phyloP scores from a whole-genome alignment of 1,140 invertebrate genomes.

The Sitophilus oryzae region DNA sequence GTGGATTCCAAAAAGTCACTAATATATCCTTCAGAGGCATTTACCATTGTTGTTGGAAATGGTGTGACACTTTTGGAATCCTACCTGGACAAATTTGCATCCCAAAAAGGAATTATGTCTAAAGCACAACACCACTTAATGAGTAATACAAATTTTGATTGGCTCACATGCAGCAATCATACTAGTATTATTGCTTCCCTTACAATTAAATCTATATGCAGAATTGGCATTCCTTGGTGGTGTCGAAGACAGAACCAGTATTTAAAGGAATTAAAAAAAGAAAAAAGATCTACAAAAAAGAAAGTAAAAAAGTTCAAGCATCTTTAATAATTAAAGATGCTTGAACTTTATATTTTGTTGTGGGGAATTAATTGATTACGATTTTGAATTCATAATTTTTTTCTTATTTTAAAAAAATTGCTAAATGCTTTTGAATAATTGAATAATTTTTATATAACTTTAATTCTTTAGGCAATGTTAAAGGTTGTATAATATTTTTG shows the following conservation, averaged over 20 bases:
- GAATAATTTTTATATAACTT: too few relatives aligned
- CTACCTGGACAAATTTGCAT: slow-evolving; percentile 5
- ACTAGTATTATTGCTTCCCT: neutral
- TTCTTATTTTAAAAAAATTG: too few relatives aligned
- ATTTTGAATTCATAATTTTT: too few relatives aligned
- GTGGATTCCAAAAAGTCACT: slow-evolving; percentile 10
- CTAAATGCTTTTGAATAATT: too few relatives aligned
- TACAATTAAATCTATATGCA: slow-evolving; percentile 10
- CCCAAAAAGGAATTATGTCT: neutral
- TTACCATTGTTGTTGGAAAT: slow-evolving; percentile 11
- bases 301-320: too few relatives aligned
- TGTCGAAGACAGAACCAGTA: slow-evolving; percentile 15
- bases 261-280: slow-evolving; percentile 6
- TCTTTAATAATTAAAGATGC: too few relatives aligned
- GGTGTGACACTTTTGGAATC: slow-evolving; percentile 10
- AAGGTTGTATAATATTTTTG: too few relatives aligned
- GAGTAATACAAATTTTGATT: too few relatives aligned
- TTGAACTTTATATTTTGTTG: too few relatives aligned
- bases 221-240: slow-evolving; percentile 19
- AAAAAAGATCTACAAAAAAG: slow-evolving; percentile 9
- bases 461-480: too few relatives aligned
- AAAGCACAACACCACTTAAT: neutral
- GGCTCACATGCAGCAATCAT: slow-evolving; percentile 15
- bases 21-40: slow-evolving; percentile 16
- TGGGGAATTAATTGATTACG: too few relatives aligned